A percentile compares a stretch with the other conserved stretches of the same genome.
Conservation (phyloP, 2,888 invertebrate genomes). For the Amitus sp. region DNA sequence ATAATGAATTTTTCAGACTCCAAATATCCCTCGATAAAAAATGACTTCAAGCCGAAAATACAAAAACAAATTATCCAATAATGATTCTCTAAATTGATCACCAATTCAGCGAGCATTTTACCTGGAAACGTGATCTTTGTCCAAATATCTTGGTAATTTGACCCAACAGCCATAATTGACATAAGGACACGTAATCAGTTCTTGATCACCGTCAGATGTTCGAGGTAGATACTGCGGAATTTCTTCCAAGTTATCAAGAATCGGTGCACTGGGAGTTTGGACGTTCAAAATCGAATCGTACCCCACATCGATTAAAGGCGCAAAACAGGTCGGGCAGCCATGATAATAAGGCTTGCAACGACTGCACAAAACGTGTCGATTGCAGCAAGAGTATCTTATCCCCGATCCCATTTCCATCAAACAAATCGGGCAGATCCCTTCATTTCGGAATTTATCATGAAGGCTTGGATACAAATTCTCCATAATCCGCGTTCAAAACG, state of each 20-base stretch:
- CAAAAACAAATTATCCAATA: too few relatives aligned
- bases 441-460: slow-evolving; percentile 49
- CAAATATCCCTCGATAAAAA: too few relatives aligned
- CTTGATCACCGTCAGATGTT: slow-evolving; percentile 41
- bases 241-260: slow-evolving; percentile 40
- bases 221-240: slow-evolving; percentile 11
- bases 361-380: slow-evolving; percentile 53
- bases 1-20: too few relatives aligned
- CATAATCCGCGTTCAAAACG: slow-evolving; percentile 42
- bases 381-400: slow-evolving; percentile 50
- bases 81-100: too few relatives aligned
- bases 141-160: slow-evolving; percentile 44
- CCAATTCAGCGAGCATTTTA: too few relatives aligned
- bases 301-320: slow-evolving; percentile 41
- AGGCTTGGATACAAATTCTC: slow-evolving; percentile 54
- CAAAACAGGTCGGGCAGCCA: slow-evolving; percentile 51
- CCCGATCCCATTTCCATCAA: slow-evolving; percentile 51
- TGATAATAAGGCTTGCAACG: slow-evolving; percentile 59
- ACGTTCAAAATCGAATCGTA: slow-evolving; percentile 22
- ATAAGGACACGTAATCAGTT: slow-evolving; percentile 49
- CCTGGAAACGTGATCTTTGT: slow-evolving; percentile 48
- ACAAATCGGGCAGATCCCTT: slow-evolving; percentile 56
- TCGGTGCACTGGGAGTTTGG: slow-evolving; percentile 53
- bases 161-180: slow-evolving; percentile 51
- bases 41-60: too few relatives aligned